Base-by-base conservation (phyloP, 2,888 invertebrate genomes). In the Cosmia pyralina region DNA sequence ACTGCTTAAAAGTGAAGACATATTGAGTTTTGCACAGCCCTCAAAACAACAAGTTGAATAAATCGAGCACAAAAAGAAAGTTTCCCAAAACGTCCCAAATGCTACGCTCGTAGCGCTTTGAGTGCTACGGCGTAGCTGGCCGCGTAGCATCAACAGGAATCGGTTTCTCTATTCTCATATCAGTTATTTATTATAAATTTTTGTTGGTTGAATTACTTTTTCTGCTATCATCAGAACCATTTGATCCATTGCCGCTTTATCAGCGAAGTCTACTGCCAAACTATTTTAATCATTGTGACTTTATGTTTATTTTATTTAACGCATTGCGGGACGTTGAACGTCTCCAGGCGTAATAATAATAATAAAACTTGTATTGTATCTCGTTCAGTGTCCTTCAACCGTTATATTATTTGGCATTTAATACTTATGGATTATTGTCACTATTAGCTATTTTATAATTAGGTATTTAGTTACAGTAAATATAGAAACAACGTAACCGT, bases 61-160 rank as follows among this genome's bases (percentile, higher is more conserved):
- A 55, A 69, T 53, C 22, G 6, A 22, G 1, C 6, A 15, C 55
- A 38, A 44, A 50, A 15, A 50, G 3, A 44, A 69, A 50, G 34
- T 17, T 69, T 70, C 48, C 19, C 41, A 17, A 15, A 52, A 22
- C 1, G 6, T 60, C 70, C 62, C 48, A 17, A 22, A 28, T 50
- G 53, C 50, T 71, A 79, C 60, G 60, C 44, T 69, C 48, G 75
- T 75, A 78, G 72, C 69, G 15, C 34, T 1, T 0, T 19, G 10
- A 17, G n/a, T 57, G 75, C 79, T 75, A 75, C 75, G 75, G 34
- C 75, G 75, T 75, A 75, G 75, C 72, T 0, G 7, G 15, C 15
- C 28, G 17, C 72, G 72, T 71, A 75, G 72, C 72, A 6, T 4
- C 3, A n/a, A 19, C 2, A 34, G 11, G 10, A 60, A 38, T 44